phyloP scores from a whole-genome alignment of 30 jellyfish, hydroid and myxozoan species.

The Haliclystus octoradiatus region DNA sequence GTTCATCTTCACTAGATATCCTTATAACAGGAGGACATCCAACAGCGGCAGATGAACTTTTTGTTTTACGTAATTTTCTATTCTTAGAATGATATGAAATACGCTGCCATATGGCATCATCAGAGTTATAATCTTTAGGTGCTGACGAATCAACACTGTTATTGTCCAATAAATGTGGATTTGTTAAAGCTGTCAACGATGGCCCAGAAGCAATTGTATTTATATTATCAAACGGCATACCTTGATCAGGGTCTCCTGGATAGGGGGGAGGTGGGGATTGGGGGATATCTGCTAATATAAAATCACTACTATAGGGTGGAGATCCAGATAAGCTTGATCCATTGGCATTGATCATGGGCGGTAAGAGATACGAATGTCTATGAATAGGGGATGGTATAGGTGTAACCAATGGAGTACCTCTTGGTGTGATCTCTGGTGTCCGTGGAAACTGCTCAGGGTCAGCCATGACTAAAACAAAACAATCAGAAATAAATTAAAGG shows the following conservation, averaged over 20 bases:
- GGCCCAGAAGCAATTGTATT: neutral
- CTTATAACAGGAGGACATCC: too few relatives aligned
- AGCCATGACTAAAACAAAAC: slow-evolving; percentile 36
- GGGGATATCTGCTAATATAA: slow-evolving; percentile 11
- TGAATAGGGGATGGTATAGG: slow-evolving; percentile 36
- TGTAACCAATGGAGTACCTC: slow-evolving; percentile 37
- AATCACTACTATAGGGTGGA: slow-evolving; percentile 38
- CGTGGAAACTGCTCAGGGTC: slow-evolving; percentile 57
- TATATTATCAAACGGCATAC: neutral
- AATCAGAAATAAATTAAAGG: slow-evolving; percentile 6
- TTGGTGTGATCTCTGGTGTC: slow-evolving; percentile 63
- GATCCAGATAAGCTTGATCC: slow-evolving; percentile 36
- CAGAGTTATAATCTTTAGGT: neutral
- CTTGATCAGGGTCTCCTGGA: slow-evolving; percentile 20
- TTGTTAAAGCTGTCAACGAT: neutral
- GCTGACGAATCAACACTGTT: neutral
- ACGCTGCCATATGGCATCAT: neutral
- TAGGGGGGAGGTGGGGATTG: slow-evolving; percentile 44
- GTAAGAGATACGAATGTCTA: neutral
- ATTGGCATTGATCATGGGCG: neutral
- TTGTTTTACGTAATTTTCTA: neutral
- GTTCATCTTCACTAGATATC: too few relatives aligned
- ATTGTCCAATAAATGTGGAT: neutral
- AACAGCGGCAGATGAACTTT: neutral
- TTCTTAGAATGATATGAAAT: neutral